Conservation (phyloP, 2,113 vertebrate genomes). For the Etheostoma cragini region DNA sequence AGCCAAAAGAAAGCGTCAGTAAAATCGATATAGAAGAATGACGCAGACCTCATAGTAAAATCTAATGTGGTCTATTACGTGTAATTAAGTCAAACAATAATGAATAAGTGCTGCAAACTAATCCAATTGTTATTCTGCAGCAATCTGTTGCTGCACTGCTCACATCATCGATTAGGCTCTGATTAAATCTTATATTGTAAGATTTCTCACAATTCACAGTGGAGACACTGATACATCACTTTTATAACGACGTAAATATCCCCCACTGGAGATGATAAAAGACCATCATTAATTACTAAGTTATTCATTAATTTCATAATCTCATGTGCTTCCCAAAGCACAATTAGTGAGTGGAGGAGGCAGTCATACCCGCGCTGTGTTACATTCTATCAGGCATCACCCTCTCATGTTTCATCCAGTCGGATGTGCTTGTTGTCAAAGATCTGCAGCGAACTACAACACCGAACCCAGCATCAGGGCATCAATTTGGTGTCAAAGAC, state of each 20-base stretch:
- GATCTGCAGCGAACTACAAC: slow-evolving; percentile 16
- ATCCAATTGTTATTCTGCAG: neutral
- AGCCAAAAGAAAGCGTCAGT: neutral
- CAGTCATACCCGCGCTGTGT: slow-evolving; percentile 18
- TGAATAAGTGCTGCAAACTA: neutral
- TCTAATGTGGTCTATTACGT: neutral
- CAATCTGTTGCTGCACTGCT: neutral
- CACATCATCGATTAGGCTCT: neutral
- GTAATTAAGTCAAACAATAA: neutral
- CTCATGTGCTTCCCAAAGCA: slow-evolving; percentile 20
- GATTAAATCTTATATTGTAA: slow-evolving; percentile 6
- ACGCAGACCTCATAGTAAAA: neutral
- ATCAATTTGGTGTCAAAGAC: slow-evolving; percentile 33
- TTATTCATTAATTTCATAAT: slow-evolving; percentile 26
- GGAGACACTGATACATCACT: slow-evolving; percentile 3
- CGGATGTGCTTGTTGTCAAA: slow-evolving; percentile 14
- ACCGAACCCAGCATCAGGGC: slow-evolving; percentile 23
- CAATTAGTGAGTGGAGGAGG: slow-evolving; percentile 43
- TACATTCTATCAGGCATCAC: slow-evolving; percentile 11
- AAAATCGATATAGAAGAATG: neutral
- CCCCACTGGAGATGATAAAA: slow-evolving; percentile 25
- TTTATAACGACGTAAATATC: slow-evolving; percentile 34
- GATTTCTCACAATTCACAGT: neutral
- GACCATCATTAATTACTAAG: slow-evolving; percentile 10
- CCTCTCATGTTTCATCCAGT: slow-evolving; percentile 4